These are phyloP conservation scores for Ecdyonurus torrentis DNA, from an alignment of 2,888 invertebrate species.

Conservation along the genomic window DNA sequence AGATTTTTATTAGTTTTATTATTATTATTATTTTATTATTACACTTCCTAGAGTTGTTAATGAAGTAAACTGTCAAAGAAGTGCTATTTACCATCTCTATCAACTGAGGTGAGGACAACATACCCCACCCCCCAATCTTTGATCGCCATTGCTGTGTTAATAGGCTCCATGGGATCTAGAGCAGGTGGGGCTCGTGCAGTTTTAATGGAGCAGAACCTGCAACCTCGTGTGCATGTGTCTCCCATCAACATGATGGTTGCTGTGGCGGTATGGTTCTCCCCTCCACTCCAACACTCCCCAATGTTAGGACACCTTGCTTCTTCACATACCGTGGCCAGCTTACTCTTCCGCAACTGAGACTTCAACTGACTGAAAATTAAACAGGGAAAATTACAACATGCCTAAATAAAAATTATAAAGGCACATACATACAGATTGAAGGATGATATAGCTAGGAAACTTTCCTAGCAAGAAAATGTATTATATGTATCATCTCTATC, in stretches of 20 bases:
- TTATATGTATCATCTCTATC: no score
- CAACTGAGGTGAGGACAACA: constrained; percentile 94
- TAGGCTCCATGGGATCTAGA: constrained; percentile 76
- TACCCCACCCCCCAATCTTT: constrained; percentile 93
- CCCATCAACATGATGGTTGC: constrained; percentile 99
- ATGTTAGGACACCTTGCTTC: constrained; percentile 97
- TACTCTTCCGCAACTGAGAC: constrained; percentile 64
- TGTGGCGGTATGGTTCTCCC: constrained; percentile 87
- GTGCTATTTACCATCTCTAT: constrained; percentile 67
- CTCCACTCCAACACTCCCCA: constrained; percentile 97
- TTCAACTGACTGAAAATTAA: constrained; percentile 47
- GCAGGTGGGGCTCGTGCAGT: constrained; percentile 81
- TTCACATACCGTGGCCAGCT: constrained; percentile 91
- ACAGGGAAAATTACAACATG: no score
- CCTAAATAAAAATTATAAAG: no score
- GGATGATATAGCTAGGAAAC: background rate
- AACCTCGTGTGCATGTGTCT: constrained; percentile 97
- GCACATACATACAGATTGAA: no score
- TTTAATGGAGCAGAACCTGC: constrained; percentile 97
- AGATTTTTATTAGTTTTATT: no score
- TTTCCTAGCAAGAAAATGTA: background rate
- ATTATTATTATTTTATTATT: no score
- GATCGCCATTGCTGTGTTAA: constrained; percentile 83
- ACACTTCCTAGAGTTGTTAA: no score
- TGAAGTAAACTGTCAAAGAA: no score